Conservation (phyloP, 2,797 vertebrate genomes). For the Okamejei kenojei region DNA sequence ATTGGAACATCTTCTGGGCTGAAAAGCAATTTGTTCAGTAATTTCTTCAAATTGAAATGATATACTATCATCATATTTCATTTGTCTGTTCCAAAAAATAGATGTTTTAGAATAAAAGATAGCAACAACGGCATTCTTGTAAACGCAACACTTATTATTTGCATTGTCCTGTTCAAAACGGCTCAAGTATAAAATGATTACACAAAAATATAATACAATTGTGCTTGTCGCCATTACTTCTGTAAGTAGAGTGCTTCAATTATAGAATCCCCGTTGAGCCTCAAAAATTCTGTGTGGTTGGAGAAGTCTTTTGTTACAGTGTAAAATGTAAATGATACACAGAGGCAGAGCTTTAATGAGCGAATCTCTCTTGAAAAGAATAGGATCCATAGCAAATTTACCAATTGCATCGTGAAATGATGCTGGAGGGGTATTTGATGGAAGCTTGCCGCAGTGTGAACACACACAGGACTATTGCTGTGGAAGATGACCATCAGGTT, state of each 20-base stretch:
- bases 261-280: neutral
- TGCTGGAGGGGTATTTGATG: neutral
- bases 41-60: neutral
- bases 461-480: neutral
- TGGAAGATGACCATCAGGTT: too few relatives aligned
- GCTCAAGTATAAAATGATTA: conserved; percentile 1
- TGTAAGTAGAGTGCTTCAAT: neutral
- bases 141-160: neutral
- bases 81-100: neutral
- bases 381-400: neutral
- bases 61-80: neutral
- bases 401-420: neutral
- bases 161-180: neutral
- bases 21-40: neutral
- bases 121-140: neutral
- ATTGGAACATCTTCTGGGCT: neutral
- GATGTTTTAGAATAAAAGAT: neutral
- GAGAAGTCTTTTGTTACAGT: neutral
- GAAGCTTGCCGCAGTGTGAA: too few relatives aligned
- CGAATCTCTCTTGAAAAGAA: neutral
- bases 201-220: conserved; percentile 12
- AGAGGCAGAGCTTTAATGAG: neutral
- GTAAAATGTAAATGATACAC: neutral
- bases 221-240: neutral
- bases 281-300: neutral